These are phyloP conservation scores for Nomada hirtipes DNA, from an alignment of 2,888 invertebrate species.

Conservation along the genomic window DNA sequence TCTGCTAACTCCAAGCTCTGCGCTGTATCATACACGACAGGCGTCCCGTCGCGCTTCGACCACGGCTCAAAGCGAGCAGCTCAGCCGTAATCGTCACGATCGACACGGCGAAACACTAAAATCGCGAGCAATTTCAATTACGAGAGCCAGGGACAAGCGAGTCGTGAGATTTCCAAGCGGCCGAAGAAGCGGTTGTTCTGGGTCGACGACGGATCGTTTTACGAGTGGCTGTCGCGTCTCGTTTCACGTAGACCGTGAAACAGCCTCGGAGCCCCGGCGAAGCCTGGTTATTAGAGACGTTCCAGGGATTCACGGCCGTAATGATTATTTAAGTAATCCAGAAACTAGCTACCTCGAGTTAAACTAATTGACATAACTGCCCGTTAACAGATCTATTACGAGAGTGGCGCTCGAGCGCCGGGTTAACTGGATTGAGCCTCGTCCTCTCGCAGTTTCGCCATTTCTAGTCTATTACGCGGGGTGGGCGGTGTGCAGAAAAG, in stretches of 20 bases:
- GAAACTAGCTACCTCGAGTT: slow-evolving; percentile 69
- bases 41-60: background rate
- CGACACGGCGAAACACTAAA: slow-evolving; percentile 23
- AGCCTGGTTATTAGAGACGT: slow-evolving; percentile 59
- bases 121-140: slow-evolving; percentile 54
- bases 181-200: slow-evolving; percentile 26
- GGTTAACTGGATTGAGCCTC: slow-evolving; percentile 59
- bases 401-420: slow-evolving; percentile 53
- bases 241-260: slow-evolving; percentile 37
- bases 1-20: background rate
- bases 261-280: slow-evolving; percentile 31
- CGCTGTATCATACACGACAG: background rate
- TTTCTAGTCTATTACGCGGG: slow-evolving; percentile 4
- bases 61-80: background rate
- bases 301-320: slow-evolving; percentile 52
- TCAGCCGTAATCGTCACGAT: background rate
- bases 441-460: slow-evolving; percentile 29
- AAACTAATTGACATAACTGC: slow-evolving; percentile 75
- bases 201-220: slow-evolving; percentile 56
- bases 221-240: slow-evolving; percentile 56
- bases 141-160: slow-evolving; percentile 15
- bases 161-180: slow-evolving; percentile 21
- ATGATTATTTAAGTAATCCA: slow-evolving; percentile 73
- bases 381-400: slow-evolving; percentile 75
- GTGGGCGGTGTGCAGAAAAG: too few relatives aligned